Conservation (phyloP, 2,888 invertebrate species). For the Troides aeacus region DNA sequence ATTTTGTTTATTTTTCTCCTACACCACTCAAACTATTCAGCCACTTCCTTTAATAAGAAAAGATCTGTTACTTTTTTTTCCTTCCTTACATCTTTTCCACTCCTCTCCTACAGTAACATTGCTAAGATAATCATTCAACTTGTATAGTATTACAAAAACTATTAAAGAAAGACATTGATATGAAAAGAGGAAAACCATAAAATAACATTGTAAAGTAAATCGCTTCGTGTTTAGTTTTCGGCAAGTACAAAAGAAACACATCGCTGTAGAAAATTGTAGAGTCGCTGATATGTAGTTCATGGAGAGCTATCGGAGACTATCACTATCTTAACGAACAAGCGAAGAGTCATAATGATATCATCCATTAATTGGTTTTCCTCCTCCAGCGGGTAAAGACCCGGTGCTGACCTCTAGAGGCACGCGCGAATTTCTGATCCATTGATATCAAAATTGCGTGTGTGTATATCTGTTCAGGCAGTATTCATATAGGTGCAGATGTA, state of each 20-base stretch:
- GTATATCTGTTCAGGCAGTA: not conserved
- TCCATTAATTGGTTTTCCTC: slow-evolving; percentile 10
- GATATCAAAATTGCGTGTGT: not conserved
- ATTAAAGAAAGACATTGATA: not conserved
- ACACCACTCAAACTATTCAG: not conserved
- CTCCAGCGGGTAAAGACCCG: not conserved
- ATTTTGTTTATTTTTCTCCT: not conserved
- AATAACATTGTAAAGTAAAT: too few species aligned
- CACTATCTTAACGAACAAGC: not conserved
- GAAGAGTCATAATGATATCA: not conserved
- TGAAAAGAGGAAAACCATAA: not conserved
- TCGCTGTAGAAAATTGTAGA: too few species aligned
- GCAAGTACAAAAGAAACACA: too few species aligned
- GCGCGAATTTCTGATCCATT: slow-evolving; percentile 2
- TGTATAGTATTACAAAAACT: not conserved
- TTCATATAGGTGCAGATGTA: not conserved
- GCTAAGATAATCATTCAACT: too few species aligned
- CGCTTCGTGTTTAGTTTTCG: too few species aligned
- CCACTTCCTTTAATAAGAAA: not conserved
- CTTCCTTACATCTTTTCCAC: not conserved
- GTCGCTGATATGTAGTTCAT: not conserved
- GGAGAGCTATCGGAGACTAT: not conserved
- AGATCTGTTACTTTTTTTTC: not conserved
- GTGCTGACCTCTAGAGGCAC: slow-evolving; percentile 4
- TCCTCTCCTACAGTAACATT: not conserved